A percentile compares a stretch with the other conserved stretches of the same genome.
Evolutionary conservation across 1,140 invertebrate species (phyloP).

Genomic region (Leptoteleia sp.): DNA sequence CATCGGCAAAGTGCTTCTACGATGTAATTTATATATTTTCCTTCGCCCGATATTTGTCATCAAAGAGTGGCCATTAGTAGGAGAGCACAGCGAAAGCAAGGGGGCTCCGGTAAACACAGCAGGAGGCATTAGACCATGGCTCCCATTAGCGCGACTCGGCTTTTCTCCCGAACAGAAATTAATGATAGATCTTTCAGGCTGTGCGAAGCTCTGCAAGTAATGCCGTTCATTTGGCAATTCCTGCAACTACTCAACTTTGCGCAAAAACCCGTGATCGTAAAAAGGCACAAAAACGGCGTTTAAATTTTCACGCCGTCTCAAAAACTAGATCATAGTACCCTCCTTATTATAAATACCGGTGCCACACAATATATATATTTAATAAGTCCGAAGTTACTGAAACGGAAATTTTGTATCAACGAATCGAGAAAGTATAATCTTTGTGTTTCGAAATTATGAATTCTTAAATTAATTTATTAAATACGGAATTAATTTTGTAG

Average conservation of each 20-base stretch:
- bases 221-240: constrained; percentile 62
- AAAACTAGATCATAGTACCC: constrained; percentile 6
- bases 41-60: constrained; percentile 80
- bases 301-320: constrained; percentile 9
- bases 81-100: constrained; percentile 74
- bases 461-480: too few species aligned
- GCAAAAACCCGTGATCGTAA: constrained; percentile 16
- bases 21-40: constrained; percentile 81
- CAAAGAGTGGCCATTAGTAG: constrained; percentile 81
- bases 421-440: too few species aligned
- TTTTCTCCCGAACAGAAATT: constrained; percentile 79
- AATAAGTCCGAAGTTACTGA: too few species aligned
- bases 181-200: constrained; percentile 75
- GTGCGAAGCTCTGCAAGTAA: constrained; percentile 59
- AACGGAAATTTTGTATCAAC: too few species aligned
- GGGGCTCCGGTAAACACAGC: constrained; percentile 74
- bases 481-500: too few species aligned
- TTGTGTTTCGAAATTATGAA: too few species aligned
- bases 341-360: neutral
- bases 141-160: constrained; percentile 77
- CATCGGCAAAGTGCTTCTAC: constrained; percentile 70
- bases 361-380: too few species aligned
- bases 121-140: constrained; percentile 80
- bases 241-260: constrained; percentile 53
- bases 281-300: constrained; percentile 15